Evolutionary conservation across 1,140 invertebrate species (phyloP).

Genomic region (Mycetomoellerius zeteki): DNA sequence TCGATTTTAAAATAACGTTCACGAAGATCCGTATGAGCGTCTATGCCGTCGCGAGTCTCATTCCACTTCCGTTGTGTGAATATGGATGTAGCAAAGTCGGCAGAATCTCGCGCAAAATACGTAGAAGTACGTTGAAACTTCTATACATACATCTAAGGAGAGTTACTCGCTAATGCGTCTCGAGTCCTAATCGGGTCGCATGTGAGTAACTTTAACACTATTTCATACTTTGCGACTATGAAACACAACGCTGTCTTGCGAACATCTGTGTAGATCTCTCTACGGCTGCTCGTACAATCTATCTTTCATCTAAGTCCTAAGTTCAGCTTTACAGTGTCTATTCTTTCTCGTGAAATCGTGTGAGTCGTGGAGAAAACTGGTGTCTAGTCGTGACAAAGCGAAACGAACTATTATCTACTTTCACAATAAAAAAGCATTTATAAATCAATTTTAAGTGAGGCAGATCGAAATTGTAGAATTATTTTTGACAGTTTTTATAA

Average conservation of each 20-base stretch:
- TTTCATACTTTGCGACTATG: conserved; percentile 48
- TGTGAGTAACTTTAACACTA: conserved; percentile 28
- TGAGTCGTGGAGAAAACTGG: conserved; percentile 44
- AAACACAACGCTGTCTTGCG: conserved; percentile 26
- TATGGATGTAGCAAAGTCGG: conserved; percentile 6
- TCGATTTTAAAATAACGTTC: conserved; percentile 5
- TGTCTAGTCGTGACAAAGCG: conserved; percentile 37
- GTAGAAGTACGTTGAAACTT: conserved; percentile 21
- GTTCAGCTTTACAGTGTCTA: conserved; percentile 46
- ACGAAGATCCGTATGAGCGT: background rate
- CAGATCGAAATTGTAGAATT: background rate
- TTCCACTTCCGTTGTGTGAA: conserved; percentile 5
- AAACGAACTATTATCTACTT: background rate
- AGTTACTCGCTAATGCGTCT: conserved; percentile 25
- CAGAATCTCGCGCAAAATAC: conserved; percentile 1
- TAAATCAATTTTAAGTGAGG: background rate
- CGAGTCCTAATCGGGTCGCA: conserved; percentile 1
- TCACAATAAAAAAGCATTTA: background rate
- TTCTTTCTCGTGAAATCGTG: conserved; percentile 30
- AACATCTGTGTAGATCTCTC: conserved; percentile 40
- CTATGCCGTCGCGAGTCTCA: background rate
- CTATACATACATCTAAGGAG: background rate
- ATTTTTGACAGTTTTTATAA: background rate
- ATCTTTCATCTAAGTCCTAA: conserved; percentile 51
- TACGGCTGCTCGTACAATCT: conserved; percentile 39